A percentile compares a stretch with the other conserved stretches of the same genome.
phyloP scores from a whole-genome alignment of 2,113 vertebrate species.

The Bos javanicus region DNA sequence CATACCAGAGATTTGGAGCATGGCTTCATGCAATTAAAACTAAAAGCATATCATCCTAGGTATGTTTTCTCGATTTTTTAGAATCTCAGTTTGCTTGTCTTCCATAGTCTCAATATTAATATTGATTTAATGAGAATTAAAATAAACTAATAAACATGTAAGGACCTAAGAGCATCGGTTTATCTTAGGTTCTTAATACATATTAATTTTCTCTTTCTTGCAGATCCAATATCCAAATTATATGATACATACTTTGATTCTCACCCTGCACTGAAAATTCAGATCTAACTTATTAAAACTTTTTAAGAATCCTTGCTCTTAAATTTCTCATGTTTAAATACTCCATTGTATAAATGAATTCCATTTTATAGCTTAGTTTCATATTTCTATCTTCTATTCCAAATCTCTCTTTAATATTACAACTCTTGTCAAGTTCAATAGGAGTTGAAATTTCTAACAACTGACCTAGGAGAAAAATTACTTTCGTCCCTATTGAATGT shows the following conservation, averaged over 20 bases:
- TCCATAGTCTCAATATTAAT: neutral
- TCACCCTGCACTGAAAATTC: neutral
- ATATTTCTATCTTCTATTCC: neutral
- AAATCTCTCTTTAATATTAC: constrained; percentile 5
- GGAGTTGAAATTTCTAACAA: neutral
- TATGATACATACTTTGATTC: neutral
- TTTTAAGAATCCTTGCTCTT: neutral
- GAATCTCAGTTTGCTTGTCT: neutral
- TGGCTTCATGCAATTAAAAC: neutral
- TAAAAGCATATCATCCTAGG: neutral
- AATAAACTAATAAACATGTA: neutral
- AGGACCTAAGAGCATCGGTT: neutral
- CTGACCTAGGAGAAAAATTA: neutral
- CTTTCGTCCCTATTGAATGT: neutral
- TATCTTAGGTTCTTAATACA: neutral
- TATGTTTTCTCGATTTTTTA: neutral
- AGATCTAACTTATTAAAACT: neutral
- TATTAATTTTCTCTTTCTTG: neutral
- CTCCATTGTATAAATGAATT: neutral
- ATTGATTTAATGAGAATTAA: neutral
- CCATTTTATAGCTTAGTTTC: constrained; percentile 12
- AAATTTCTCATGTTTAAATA: neutral
- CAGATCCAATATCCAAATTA: neutral
- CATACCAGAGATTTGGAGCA: neutral
- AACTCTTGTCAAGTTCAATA: neutral